Conservation (phyloP, 2,888 invertebrate genomes). For the Drosophila macrothrix region DNA sequence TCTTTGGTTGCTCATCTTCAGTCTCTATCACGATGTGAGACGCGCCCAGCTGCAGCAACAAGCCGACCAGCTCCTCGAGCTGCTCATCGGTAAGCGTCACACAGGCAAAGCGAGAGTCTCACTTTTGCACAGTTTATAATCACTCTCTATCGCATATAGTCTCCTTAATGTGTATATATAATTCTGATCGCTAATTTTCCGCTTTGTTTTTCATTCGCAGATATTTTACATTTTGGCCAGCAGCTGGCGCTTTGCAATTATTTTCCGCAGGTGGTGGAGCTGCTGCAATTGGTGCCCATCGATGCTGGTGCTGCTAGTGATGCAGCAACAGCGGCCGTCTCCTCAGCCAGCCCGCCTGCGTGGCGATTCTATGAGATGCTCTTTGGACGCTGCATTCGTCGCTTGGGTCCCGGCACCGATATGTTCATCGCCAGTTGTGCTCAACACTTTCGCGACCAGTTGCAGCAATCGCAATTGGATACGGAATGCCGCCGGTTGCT, state of each 20-base stretch:
- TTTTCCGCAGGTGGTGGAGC: constrained; percentile 60
- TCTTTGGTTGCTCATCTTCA: constrained; percentile 76
- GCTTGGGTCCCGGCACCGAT: constrained; percentile 68
- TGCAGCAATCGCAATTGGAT: constrained; percentile 34
- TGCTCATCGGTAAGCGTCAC: constrained; percentile 48
- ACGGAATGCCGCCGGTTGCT: constrained; percentile 66
- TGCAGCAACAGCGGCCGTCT: background rate
- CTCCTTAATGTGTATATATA: background rate
- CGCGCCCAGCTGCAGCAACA: constrained; percentile 39
- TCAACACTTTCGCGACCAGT: constrained; percentile 46
- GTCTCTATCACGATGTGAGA: constrained; percentile 75
- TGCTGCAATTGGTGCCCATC: constrained; percentile 72
- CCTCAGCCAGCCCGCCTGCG: constrained; percentile 18
- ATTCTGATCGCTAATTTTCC: background rate
- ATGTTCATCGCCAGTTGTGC: constrained; percentile 63
- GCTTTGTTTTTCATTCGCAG: constrained; percentile 46
- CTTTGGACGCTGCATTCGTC: constrained; percentile 68
- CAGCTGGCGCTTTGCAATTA: constrained; percentile 76
- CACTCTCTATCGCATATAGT: background rate
- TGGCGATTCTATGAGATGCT: constrained; percentile 80
- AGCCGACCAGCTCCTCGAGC: constrained; percentile 56
- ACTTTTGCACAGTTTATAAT: background rate
- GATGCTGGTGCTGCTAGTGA: background rate
- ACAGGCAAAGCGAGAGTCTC: background rate
- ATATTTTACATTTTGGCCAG: constrained; percentile 82